Evolutionary conservation across 2,113 vertebrate species (phyloP).

Genomic region (Triplophysa tibetana): DNA sequence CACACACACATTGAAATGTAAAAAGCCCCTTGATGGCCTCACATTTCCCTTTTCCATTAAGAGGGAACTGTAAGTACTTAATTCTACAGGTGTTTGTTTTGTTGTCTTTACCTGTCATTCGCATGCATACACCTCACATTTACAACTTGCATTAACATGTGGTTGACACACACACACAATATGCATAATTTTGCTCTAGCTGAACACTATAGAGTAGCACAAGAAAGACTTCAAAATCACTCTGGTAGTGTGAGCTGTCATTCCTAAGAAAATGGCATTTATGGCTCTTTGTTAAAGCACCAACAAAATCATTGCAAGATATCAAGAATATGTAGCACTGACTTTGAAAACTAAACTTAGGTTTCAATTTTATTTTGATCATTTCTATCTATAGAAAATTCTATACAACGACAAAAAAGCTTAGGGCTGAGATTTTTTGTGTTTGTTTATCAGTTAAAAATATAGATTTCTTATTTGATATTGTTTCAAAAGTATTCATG

Average conservation of each 20-base stretch:
- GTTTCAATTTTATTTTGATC: too few relatives aligned
- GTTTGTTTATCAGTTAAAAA: too few relatives aligned
- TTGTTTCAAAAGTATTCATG: too few relatives aligned
- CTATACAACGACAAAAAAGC: too few relatives aligned
- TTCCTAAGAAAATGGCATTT: not conserved
- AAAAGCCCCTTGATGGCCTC: constrained; percentile 38
- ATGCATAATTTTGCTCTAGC: not conserved
- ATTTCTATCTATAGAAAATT: too few relatives aligned
- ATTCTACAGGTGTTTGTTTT: constrained; percentile 21
- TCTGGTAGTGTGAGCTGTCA: not conserved
- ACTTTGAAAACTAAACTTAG: too few relatives aligned
- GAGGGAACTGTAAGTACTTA: constrained; percentile 19
- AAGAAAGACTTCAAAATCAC: too few relatives aligned
- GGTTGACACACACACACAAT: constrained; percentile 11
- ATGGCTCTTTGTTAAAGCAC: not conserved
- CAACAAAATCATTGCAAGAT: too few relatives aligned
- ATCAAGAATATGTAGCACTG: too few relatives aligned
- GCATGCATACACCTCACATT: constrained; percentile 8
- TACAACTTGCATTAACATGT: not conserved
- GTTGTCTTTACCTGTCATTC: not conserved
- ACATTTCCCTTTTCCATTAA: constrained; percentile 33
- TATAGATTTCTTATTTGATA: too few relatives aligned
- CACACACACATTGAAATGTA: constrained; percentile 2
- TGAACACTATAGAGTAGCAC: not conserved
- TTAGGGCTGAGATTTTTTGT: too few relatives aligned